A percentile compares a stretch with the other conserved stretches of the same genome.
phyloP scores from a whole-genome alignment of 2,113 vertebrate species.

The Neofelis nebulosa region DNA sequence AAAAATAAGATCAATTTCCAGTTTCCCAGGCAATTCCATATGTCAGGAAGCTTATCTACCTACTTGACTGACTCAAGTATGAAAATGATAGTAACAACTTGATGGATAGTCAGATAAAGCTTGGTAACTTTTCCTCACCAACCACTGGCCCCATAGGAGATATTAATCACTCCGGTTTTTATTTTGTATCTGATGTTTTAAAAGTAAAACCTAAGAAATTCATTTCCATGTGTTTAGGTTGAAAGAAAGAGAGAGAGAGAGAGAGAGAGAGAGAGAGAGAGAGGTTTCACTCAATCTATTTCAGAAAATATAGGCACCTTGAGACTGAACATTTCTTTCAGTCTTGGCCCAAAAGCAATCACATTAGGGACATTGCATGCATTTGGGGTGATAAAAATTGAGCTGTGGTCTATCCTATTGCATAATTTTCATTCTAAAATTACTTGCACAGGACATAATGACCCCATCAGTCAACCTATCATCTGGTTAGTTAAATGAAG shows the following conservation, averaged over 20 bases:
- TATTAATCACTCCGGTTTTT: constrained; percentile 20
- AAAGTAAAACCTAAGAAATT: constrained; percentile 39
- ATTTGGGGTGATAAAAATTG: constrained; percentile 47
- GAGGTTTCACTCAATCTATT: constrained; percentile 40
- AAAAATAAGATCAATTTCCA: background rate
- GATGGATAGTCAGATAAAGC: background rate
- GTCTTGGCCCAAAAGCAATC: constrained; percentile 15
- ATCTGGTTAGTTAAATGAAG: constrained; percentile 63
- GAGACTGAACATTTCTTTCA: constrained; percentile 58
- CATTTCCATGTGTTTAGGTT: constrained; percentile 33
- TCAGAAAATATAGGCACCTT: constrained; percentile 60
- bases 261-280: background rate
- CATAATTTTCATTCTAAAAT: constrained; percentile 69
- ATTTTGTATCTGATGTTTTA: constrained; percentile 38
- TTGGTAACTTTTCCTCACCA: background rate
- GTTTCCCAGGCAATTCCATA: background rate
- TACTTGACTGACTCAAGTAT: background rate
- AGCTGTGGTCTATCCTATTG: constrained; percentile 43
- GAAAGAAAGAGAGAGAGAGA: background rate
- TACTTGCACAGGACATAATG: constrained; percentile 54
- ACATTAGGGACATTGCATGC: constrained; percentile 9
- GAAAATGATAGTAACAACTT: background rate
- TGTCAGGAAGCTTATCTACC: background rate
- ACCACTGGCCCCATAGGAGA: background rate
- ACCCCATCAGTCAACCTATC: constrained; percentile 64